Evolutionary conservation across 2,113 vertebrate genomes (phyloP).

Genomic region (Ahaetulla prasina): DNA sequence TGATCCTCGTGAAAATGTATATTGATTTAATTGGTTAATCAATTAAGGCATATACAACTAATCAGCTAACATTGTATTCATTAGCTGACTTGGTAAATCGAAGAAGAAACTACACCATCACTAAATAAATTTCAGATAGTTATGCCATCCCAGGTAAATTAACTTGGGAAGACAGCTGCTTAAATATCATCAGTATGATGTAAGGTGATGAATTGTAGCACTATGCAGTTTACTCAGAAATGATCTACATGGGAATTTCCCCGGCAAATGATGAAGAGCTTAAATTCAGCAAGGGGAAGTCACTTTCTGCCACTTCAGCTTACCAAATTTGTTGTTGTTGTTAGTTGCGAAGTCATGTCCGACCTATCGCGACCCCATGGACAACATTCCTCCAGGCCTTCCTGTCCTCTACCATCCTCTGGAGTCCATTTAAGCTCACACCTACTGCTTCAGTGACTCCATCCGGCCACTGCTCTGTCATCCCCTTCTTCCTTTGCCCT

Average conservation of each 20-base stretch:
- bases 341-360: too few relatives aligned
- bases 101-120: not conserved
- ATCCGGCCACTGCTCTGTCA: too few relatives aligned
- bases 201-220: not conserved
- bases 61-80: not conserved
- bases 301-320: not conserved
- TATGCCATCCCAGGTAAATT: not conserved
- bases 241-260: not conserved
- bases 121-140: not conserved
- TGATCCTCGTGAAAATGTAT: not conserved
- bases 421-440: too few relatives aligned
- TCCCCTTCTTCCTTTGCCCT: too few relatives aligned
- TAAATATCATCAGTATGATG: not conserved
- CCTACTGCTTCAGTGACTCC: too few relatives aligned
- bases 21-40: not conserved
- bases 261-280: not conserved
- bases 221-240: not conserved
- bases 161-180: not conserved
- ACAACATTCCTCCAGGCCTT: too few relatives aligned
- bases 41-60: not conserved
- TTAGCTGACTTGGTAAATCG: not conserved
- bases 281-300: not conserved
- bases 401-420: too few relatives aligned
- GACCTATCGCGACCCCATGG: too few relatives aligned
- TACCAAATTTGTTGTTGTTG: too few relatives aligned